Evolutionary conservation across 2,797 vertebrate species (phyloP).

Genomic region (Gymnodraco acuticeps): DNA sequence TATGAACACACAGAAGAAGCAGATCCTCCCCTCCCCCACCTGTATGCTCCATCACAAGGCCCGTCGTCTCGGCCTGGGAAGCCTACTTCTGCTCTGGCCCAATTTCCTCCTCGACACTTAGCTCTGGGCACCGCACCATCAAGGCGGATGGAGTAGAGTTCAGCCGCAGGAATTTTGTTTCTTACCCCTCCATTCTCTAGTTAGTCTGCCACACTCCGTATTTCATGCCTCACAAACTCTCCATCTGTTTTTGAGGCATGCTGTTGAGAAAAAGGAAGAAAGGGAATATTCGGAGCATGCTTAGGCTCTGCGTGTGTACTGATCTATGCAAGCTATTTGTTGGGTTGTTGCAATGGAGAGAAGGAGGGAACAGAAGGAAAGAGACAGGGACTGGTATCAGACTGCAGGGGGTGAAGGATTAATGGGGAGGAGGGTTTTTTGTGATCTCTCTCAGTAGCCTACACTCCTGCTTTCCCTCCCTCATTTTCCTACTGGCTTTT

Average conservation of each 20-base stretch:
- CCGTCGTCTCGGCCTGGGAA: slow-evolving; percentile 41
- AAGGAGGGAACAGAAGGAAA: slow-evolving; percentile 22
- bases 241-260: slow-evolving; percentile 70
- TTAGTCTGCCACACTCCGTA: slow-evolving; percentile 45
- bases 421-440: slow-evolving; percentile 70
- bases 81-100: slow-evolving; percentile 59
- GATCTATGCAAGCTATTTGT: slow-evolving; percentile 43
- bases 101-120: slow-evolving; percentile 60
- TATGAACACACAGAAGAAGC: slow-evolving; percentile 25
- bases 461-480: slow-evolving; percentile 47
- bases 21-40: slow-evolving; percentile 62
- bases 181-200: slow-evolving; percentile 39
- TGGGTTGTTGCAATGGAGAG: slow-evolving; percentile 34
- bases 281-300: slow-evolving; percentile 57
- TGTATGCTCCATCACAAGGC: slow-evolving; percentile 40
- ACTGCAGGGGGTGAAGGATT: slow-evolving; percentile 74
- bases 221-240: slow-evolving; percentile 77
- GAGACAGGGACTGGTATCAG: slow-evolving; percentile 53
- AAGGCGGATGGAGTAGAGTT: slow-evolving; percentile 55
- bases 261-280: slow-evolving; percentile 44
- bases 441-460: slow-evolving; percentile 63
- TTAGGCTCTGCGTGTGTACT: slow-evolving; percentile 42
- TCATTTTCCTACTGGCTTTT: slow-evolving; percentile 49
- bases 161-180: slow-evolving; percentile 62
- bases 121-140: slow-evolving; percentile 63